Evolutionary conservation across 2,113 vertebrate species (phyloP).

Genomic region (Mustela lutreola): DNA sequence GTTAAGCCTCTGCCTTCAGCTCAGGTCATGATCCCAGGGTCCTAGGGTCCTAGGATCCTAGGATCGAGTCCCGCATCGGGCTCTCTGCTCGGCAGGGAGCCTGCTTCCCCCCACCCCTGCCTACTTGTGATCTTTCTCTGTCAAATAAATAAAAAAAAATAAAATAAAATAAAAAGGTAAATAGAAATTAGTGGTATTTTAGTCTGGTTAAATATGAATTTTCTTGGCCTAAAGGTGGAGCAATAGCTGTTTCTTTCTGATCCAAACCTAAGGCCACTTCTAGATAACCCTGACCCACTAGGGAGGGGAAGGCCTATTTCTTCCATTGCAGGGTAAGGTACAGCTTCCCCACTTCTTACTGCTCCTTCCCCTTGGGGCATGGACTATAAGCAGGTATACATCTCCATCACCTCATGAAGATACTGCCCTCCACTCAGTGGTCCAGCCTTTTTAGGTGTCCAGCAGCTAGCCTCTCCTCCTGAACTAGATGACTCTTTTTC

Average conservation of each 20-base stretch:
- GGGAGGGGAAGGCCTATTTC: neutral
- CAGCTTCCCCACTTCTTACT: rapidly evolving
- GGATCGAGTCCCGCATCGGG: too few relatives aligned
- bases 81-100: too few relatives aligned
- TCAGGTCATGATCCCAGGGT: too few relatives aligned
- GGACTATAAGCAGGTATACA: neutral
- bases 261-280: neutral
- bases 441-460: neutral
- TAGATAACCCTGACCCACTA: neutral
- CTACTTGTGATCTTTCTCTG: too few relatives aligned
- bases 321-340: neutral
- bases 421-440: neutral
- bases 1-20: too few relatives aligned
- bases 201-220: neutral
- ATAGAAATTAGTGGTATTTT: neutral
- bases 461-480: neutral
- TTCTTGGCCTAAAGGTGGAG: neutral
- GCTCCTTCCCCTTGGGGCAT: neutral
- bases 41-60: too few relatives aligned
- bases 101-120: too few relatives aligned
- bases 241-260: neutral
- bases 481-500: neutral
- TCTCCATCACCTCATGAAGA: neutral
- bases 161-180: neutral
- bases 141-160: too few relatives aligned